A percentile compares a stretch with the other conserved stretches of the same genome.
These are phyloP conservation scores for Jordanella pulchra DNA, from an alignment of 2,797 vertebrate species.

Conservation along the genomic window DNA sequence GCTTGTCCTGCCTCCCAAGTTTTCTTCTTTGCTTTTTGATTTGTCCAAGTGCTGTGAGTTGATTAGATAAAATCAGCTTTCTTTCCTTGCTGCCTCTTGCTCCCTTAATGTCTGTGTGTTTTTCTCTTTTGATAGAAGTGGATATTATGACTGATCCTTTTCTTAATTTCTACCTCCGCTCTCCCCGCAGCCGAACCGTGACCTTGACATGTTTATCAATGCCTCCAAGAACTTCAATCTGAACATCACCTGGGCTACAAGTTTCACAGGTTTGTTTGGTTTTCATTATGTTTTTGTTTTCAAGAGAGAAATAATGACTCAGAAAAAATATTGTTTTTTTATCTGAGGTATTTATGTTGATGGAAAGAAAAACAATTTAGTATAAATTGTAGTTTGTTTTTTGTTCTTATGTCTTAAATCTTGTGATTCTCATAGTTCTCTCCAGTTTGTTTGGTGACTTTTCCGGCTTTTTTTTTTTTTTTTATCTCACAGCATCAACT, in stretches of 20 bases:
- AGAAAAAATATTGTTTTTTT: too few species aligned
- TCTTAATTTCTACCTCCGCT: background rate
- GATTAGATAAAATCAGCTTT: background rate
- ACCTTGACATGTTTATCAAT: slow-evolving; percentile 98
- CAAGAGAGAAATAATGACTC: too few species aligned
- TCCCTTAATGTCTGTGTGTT: background rate
- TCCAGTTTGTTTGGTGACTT: background rate
- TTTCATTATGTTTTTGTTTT: background rate
- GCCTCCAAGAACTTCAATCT: slow-evolving; percentile 99
- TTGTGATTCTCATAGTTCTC: background rate
- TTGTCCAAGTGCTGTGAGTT: background rate
- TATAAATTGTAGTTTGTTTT: too few species aligned
- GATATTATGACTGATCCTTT: background rate
- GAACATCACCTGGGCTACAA: slow-evolving; percentile 97
- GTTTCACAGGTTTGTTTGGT: slow-evolving; percentile 87
- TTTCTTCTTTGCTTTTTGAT: slow-evolving; percentile 10
- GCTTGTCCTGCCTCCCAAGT: too few species aligned
- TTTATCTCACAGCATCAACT: background rate
- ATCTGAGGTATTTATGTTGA: background rate
- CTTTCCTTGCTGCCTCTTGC: background rate
- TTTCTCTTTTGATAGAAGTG: background rate
- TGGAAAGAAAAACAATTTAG: background rate
- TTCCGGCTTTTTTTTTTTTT: background rate
- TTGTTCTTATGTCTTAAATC: background rate
- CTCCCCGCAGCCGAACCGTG: slow-evolving; percentile 88